These are phyloP conservation scores for Entelurus aequoreus DNA, from an alignment of 2,113 vertebrate species.

Conservation along the genomic window DNA sequence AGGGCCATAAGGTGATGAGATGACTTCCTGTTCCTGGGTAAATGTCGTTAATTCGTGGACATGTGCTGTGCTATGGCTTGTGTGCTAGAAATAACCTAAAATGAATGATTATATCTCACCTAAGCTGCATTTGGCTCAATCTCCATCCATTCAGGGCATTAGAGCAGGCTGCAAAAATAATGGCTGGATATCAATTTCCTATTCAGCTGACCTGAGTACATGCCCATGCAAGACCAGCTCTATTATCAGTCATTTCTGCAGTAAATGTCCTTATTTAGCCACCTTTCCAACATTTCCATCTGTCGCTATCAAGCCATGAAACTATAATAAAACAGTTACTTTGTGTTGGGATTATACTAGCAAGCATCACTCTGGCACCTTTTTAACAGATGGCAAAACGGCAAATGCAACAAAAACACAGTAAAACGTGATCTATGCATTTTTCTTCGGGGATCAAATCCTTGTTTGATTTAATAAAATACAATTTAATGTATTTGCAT, in stretches of 20 bases:
- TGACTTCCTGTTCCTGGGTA: constrained; percentile 28
- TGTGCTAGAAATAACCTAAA: constrained; percentile 28
- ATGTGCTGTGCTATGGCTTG: constrained; percentile 17
- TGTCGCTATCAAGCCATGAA: constrained; percentile 53
- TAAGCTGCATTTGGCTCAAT: constrained; percentile 47
- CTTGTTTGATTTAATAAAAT: too few relatives aligned
- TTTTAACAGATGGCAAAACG: constrained; percentile 32
- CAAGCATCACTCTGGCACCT: constrained; percentile 44
- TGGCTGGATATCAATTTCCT: constrained; percentile 49
- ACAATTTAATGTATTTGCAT: too few relatives aligned
- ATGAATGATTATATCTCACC: constrained; percentile 32
- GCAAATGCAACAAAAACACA: constrained; percentile 35
- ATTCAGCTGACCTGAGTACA: constrained; percentile 36
- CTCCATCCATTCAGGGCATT: constrained; percentile 45
- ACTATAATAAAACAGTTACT: constrained; percentile 41
- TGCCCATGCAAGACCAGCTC: constrained; percentile 2
- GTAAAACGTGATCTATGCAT: constrained; percentile 17
- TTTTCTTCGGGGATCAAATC: too few relatives aligned
- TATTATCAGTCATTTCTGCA: constrained; percentile 45
- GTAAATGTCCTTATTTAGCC: constrained; percentile 48
- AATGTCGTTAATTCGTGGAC: constrained; percentile 18
- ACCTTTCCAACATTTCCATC: constrained; percentile 48
- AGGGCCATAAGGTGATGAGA: constrained; percentile 11
- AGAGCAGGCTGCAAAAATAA: constrained; percentile 47
- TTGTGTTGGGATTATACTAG: constrained; percentile 24